Base-by-base conservation (phyloP, 2,888 invertebrate genomes). In the Minunthozetes semirufus region DNA sequence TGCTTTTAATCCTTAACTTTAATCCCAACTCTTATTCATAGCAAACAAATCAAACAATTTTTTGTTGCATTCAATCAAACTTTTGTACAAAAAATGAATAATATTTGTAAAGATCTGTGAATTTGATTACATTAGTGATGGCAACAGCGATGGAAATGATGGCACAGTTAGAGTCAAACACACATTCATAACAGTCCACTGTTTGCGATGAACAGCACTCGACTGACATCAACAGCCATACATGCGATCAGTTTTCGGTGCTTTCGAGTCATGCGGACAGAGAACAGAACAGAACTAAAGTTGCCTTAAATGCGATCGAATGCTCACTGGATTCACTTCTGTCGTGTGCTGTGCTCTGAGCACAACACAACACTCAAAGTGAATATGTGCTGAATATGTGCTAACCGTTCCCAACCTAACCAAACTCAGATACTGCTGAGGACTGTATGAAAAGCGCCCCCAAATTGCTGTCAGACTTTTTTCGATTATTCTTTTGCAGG, bases 201-300 rank as follows among this genome's bases (percentile, higher is more conserved):
- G 27, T 29, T 27, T 50, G 66, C 42, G 66, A 66, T 38, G 66
- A 66, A 66, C 38, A 38, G 3, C 38, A 42, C 59, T 4, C 17
- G 50, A 50, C 59, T 59, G 42, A 66, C 22, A 27, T n/a, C 56
- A 22, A 56, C 56, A 66, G 66, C 29, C 66, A 66, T 66, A 63
- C 19, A 59, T 59, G 59, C 19, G 66, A 66, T 66, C 15, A 66
- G 66, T 66, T 66, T 66, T 27, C 29, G 66, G 38, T 17, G 66
- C 66, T 42, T 66, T 66, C 33, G 66, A 33, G 29, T 66, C 66
- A 66, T 66, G 66, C 66, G 66, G 66, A 66, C 42, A 66, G 29
- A 25, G 29, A 59, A 25, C 29, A 66, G 66, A 66, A 56, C 25
- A 25, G n/a, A 56, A 59, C 42, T 66, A 25, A 27, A 63, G 63